A percentile compares a stretch with the other conserved stretches of the same genome.
phyloP scores from a whole-genome alignment of 2,888 invertebrate species.

The Acrobasis repandana region DNA sequence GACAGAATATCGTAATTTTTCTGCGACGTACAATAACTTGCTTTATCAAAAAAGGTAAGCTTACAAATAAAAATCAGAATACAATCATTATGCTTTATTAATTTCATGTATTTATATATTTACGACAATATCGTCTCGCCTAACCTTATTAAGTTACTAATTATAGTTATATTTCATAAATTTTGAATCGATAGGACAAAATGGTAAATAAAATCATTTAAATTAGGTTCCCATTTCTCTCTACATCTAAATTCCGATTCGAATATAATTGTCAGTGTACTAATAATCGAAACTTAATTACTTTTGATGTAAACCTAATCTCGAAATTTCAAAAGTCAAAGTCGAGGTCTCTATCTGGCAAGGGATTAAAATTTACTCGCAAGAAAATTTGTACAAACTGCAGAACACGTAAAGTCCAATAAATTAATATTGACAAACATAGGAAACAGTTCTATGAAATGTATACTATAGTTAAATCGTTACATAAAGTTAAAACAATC shows the following conservation, averaged over 20 bases:
- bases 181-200: constrained; percentile 82
- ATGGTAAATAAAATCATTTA: constrained; percentile 76
- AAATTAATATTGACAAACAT: neutral
- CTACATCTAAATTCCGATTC: constrained; percentile 64
- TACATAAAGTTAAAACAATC: constrained; percentile 49
- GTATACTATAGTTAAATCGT: constrained; percentile 36
- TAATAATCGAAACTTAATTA: constrained; percentile 70
- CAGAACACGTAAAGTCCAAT: neutral
- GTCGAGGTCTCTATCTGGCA: constrained; percentile 66
- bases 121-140: constrained; percentile 84
- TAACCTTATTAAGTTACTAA: constrained; percentile 83
- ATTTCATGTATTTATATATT: constrained; percentile 84
- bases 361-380: constrained; percentile 44
- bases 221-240: constrained; percentile 64
- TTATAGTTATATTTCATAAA: constrained; percentile 81
- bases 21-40: too few relatives aligned
- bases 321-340: constrained; percentile 62
- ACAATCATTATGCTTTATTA: constrained; percentile 84
- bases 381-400: neutral
- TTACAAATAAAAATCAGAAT: constrained; percentile 66
- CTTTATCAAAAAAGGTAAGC: constrained; percentile 6
- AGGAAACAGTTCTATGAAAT: constrained; percentile 27
- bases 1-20: too few relatives aligned
- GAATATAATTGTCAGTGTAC: constrained; percentile 62
- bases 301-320: constrained; percentile 58